Conservation (phyloP, 2,888 invertebrate species). For the Octodonta nipae region DNA sequence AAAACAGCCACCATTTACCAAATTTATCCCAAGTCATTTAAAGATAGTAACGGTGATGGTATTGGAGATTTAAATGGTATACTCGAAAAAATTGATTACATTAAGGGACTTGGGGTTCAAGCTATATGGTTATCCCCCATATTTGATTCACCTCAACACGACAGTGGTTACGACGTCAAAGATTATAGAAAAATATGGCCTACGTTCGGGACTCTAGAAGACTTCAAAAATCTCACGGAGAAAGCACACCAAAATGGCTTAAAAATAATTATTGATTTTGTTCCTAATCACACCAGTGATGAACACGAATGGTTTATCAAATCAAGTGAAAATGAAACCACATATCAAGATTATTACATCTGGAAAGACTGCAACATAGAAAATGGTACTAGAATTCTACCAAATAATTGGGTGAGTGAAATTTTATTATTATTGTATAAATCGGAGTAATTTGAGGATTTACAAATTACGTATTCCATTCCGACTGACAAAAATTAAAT, state of each 20-base stretch:
- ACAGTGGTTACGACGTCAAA: constrained; percentile 77
- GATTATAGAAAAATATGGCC: constrained; percentile 60
- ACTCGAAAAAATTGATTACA: constrained; percentile 23
- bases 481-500: too few species aligned
- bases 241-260: constrained; percentile 44
- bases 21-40: constrained; percentile 73
- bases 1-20: constrained; percentile 69
- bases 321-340: too few species aligned
- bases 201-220: constrained; percentile 59
- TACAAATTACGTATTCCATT: too few species aligned
- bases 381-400: constrained; percentile 40
- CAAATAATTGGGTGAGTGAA: constrained; percentile 71
- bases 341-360: constrained; percentile 60
- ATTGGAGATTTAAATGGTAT: constrained; percentile 70
- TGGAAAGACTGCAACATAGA: constrained; percentile 52
- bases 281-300: constrained; percentile 54
- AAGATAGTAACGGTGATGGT: constrained; percentile 74
- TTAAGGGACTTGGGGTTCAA: constrained; percentile 49
- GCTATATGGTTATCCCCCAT: constrained; percentile 78
- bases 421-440: too few species aligned
- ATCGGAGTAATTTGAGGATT: too few species aligned
- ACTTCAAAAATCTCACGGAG: constrained; percentile 48
- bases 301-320: constrained; percentile 69
- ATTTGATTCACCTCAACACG: constrained; percentile 68
- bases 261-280: constrained; percentile 37